Evolutionary conservation across 1,140 invertebrate species (phyloP).

Genomic region (Lamellibrachia luymesi): DNA sequence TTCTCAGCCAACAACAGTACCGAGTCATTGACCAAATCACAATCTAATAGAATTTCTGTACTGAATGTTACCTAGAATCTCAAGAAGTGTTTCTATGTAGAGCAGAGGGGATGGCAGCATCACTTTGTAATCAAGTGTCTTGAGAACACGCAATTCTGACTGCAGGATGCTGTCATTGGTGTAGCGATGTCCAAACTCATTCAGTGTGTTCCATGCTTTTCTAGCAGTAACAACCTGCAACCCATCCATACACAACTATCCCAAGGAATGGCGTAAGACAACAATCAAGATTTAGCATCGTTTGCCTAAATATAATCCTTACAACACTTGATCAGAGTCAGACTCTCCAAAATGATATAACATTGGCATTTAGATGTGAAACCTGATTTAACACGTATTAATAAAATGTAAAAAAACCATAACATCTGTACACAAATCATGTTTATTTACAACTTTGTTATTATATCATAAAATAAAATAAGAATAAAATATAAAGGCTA

Average conservation of each 20-base stretch:
- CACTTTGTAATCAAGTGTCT: constrained; percentile 46
- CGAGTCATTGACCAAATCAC: too few species aligned
- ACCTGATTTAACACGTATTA: background rate
- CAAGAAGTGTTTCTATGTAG: constrained; percentile 47
- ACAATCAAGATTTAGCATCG: background rate
- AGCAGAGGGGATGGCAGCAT: constrained; percentile 36
- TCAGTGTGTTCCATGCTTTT: constrained; percentile 35
- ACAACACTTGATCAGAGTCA: background rate
- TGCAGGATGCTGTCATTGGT: constrained; percentile 45
- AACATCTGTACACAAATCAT: too few species aligned
- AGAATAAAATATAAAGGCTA: background rate
- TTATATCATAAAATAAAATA: background rate
- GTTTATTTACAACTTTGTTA: background rate
- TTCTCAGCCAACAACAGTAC: too few species aligned
- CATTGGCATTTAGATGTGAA: background rate
- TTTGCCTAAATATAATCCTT: background rate
- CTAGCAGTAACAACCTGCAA: constrained; percentile 39
- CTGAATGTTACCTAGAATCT: constrained; percentile 42
- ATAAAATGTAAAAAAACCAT: background rate
- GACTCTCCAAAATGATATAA: background rate
- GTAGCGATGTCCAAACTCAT: constrained; percentile 42
- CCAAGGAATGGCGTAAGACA: background rate
- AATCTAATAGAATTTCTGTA: background rate
- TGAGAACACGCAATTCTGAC: constrained; percentile 52
- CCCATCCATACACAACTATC: background rate